Base-by-base conservation (phyloP, 1,140 invertebrate species). In the Coelopa frigida region DNA sequence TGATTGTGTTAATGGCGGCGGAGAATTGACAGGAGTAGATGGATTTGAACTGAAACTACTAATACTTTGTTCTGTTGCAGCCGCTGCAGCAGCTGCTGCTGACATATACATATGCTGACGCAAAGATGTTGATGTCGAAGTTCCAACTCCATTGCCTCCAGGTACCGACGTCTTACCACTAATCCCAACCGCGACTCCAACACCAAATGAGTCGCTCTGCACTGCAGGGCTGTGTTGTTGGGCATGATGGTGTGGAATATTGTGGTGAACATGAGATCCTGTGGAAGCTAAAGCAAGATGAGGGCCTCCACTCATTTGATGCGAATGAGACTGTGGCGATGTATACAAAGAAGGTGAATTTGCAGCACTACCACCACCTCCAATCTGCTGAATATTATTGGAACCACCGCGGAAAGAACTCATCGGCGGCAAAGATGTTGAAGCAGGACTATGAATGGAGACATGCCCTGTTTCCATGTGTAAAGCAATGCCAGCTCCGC, bases 41-140 rank as follows among this genome's bases (percentile, higher is more conserved):
- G 90, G 89, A 66, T 92, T 93, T 61, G 88, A 90, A 72, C 87
- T 88, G 74, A 91, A 94, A 77, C 89, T 94, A 70, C 86, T 89
- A 67, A 84, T 82, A 75, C 88, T 87, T 73, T 92, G 89, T 70
- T 92, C 88, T 37, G 62, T 52, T 21, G 46, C 36, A 44, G 54
- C 42, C 37, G 46, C 46, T 11, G n/a, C n/a, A n/a, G n/a, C n/a
- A n/a, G 38, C 46, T 14, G 46, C 37, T 22, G 56, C 54, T 36
- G 62, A 53, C 62, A 66, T 63, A 36, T 65, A 66, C 46, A 66
- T 66, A 35, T 66, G 62, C 46, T 66, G 62, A 41, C 61, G 57
- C 44, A 68, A 46, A 39, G 57, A 57, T 35, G 55, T 41, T 48
- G n/a, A n/a, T n/a, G 58, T 54, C 48, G 58, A 45, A 42, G 57